Evolutionary conservation across 2,797 vertebrate species (phyloP), one percentile per base, ranked within the genome.

Genomic region (Scleropages formosus): DNA sequence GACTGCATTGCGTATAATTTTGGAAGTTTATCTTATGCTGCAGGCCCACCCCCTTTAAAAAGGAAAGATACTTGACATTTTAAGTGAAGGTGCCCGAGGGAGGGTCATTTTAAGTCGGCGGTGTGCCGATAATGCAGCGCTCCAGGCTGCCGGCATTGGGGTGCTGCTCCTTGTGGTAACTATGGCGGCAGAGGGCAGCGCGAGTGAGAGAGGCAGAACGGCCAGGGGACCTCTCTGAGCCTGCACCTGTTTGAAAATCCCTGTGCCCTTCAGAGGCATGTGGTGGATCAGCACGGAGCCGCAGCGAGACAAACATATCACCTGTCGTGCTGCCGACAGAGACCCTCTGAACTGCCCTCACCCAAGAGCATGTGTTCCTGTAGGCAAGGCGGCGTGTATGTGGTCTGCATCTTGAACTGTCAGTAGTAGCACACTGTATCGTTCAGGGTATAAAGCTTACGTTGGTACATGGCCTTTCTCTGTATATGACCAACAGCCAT

Each of bases 231-330:
- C 72, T 26, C 22, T 47, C 27, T 74, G 63, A 70, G 60, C 66
- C 77, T 61, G 72, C 77, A 78, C 77, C 75, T 77, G 75, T 78
- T 77, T 18, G 18, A 26, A 74, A 74, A 67, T 47, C 66, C 73
- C 70, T 10, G 53, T 53, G 66, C 47, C 72, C 77, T 76, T 73
- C 64, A 49, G 31, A 15, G 39, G 4, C 51, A 22, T 46, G 49
- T 22, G 16, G 22, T 4, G 73, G 58, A 63, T 9, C 56, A 69
- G 24, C 56, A 11, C 26, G 46, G 72, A 73, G 58, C 49, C 31
- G 6, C 12, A 31, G 13, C n/a, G 20, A 58, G 16, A 10, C 16
- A 4, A 31, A 44, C 53, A 7, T 24, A 24, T 27, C 39, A 51
- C 59, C 60, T 47, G 44, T 46, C 22, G 20, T 61, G 13, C 31